Conservation (phyloP, 1,140 invertebrate genomes). For the Heliconius hermathena region DNA sequence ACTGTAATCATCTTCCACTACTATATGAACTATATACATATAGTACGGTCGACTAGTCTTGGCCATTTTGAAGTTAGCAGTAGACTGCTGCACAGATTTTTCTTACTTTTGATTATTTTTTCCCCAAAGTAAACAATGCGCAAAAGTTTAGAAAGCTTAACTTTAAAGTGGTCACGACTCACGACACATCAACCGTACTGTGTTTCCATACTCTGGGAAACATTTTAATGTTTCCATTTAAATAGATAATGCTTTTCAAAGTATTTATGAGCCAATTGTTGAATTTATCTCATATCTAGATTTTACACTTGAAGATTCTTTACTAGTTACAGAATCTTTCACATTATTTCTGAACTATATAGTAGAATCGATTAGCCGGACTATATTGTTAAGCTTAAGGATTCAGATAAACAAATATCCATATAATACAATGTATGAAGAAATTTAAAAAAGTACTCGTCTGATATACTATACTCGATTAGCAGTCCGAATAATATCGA, state of each 20-base stretch:
- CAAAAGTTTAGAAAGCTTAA: too few species aligned
- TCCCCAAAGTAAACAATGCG: too few species aligned
- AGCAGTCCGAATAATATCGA: too few species aligned
- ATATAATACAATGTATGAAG: too few species aligned
- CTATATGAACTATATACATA: not conserved
- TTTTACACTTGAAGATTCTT: not conserved
- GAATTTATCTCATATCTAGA: not conserved
- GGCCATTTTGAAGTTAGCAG: too few species aligned
- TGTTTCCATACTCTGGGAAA: not conserved
- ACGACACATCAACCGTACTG: not conserved
- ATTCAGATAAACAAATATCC: too few species aligned
- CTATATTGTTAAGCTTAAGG: too few species aligned
- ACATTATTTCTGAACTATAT: not conserved
- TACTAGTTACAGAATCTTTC: not conserved
- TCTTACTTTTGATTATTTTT: too few species aligned
- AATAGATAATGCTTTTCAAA: not conserved
- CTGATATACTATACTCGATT: too few species aligned
- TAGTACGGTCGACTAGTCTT: too few species aligned
- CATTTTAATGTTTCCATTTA: not conserved
- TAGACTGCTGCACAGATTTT: not conserved
- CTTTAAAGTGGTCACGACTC: too few species aligned
- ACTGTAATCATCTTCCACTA: constrained; percentile 41
- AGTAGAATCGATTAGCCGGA: not conserved
- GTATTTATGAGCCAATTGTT: not conserved
- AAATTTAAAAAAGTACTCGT: too few species aligned